A percentile compares a stretch with the other conserved stretches of the same genome.
Evolutionary conservation across 2,888 invertebrate genomes (phyloP).

Genomic region (Lypha dubia): DNA sequence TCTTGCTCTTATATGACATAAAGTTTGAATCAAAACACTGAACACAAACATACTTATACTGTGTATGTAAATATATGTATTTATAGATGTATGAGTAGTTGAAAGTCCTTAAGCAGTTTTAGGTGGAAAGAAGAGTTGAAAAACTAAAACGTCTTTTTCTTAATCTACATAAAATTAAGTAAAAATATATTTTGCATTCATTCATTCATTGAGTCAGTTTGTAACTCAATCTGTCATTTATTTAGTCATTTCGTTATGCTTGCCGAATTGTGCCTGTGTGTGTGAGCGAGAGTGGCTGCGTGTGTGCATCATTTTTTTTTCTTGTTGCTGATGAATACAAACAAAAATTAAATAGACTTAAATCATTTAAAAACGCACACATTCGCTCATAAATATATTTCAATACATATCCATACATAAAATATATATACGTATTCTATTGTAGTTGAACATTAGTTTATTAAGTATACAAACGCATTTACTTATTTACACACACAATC

Average conservation of each 20-base stretch:
- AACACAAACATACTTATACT: neutral
- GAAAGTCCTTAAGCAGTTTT: neutral
- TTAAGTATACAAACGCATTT: neutral
- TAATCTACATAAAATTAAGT: conserved; percentile 67
- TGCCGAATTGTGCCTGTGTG: neutral
- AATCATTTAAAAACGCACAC: conserved; percentile 18
- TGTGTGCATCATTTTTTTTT: neutral
- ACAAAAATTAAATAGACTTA: conserved; percentile 46
- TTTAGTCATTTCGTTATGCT: conserved; percentile 38
- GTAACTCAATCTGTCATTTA: conserved; percentile 42
- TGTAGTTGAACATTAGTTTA: conserved; percentile 43
- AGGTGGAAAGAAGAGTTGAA: neutral
- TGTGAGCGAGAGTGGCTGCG: no score
- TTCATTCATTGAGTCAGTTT: conserved; percentile 48
- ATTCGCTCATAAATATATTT: conserved; percentile 16
- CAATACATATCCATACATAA: conserved; percentile 13
- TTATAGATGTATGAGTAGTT: no score
- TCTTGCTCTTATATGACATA: conserved; percentile 19
- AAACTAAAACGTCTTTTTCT: conserved; percentile 38
- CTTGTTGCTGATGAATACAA: conserved; percentile 21
- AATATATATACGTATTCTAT: conserved; percentile 27
- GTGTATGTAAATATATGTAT: neutral
- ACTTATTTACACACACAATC: conserved; percentile 21
- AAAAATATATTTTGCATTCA: conserved; percentile 55
- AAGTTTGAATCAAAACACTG: conserved; percentile 16